phyloP scores from a whole-genome alignment of 1,140 invertebrate species.

The Lordiphosa clarofinis region DNA sequence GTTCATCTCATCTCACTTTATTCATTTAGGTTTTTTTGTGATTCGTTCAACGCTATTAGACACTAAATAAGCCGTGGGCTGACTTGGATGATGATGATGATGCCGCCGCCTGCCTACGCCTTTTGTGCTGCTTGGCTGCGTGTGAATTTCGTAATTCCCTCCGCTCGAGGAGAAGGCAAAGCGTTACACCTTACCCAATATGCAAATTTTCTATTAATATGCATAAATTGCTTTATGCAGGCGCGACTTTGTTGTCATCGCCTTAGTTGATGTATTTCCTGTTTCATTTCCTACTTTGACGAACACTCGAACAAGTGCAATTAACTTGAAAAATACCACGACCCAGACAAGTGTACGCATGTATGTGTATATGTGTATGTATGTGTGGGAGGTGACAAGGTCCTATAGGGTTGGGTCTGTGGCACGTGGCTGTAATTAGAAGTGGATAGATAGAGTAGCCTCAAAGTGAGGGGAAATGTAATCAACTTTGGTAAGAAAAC shows the following conservation, averaged over 20 bases:
- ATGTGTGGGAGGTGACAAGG: too few species aligned
- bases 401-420: too few species aligned
- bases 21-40: conserved; percentile 9
- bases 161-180: too few species aligned
- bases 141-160: conserved; percentile 45
- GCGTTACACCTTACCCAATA: conserved; percentile 62
- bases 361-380: background rate
- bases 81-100: conserved; percentile 18
- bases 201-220: conserved; percentile 73
- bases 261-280: conserved; percentile 43
- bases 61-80: conserved; percentile 36
- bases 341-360: conserved; percentile 5
- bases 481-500: too few species aligned
- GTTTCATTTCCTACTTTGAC: conserved; percentile 66
- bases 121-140: conserved; percentile 34
- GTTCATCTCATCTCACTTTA: conserved; percentile 1
- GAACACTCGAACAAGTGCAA: conserved; percentile 61
- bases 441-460: background rate
- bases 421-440: too few species aligned
- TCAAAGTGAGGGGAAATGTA: background rate
- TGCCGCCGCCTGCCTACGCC: conserved; percentile 23
- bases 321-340: conserved; percentile 38
- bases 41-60: conserved; percentile 44
- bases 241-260: conserved; percentile 51
- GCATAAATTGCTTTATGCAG: conserved; percentile 56